These are phyloP conservation scores for Standfussiana lucernea DNA, from an alignment of 2,888 invertebrate species.

Conservation along the genomic window DNA sequence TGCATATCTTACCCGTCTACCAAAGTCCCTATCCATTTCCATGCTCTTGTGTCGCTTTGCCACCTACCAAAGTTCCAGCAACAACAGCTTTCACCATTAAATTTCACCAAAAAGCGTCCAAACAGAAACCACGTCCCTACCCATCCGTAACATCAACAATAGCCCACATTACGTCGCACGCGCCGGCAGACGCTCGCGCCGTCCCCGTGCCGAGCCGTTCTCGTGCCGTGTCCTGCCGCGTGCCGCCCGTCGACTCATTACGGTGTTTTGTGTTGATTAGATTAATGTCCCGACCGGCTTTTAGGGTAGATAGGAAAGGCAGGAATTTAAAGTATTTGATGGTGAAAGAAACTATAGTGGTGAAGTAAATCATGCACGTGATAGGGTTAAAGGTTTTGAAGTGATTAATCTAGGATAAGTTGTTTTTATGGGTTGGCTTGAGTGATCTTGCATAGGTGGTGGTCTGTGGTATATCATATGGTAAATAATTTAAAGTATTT, in stretches of 20 bases:
- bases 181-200: constrained; percentile 73
- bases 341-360: constrained; percentile 1
- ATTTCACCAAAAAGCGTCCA: constrained; percentile 14
- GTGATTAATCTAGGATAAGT: not conserved
- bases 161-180: constrained; percentile 72
- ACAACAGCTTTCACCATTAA: constrained; percentile 2
- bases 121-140: constrained; percentile 44
- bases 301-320: constrained; percentile 56
- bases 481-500: not conserved
- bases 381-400: constrained; percentile 14
- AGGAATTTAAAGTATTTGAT: constrained; percentile 49
- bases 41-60: not conserved
- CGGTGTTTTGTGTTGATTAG: constrained; percentile 83
- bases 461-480: not conserved
- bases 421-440: constrained; percentile 4
- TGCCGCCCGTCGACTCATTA: constrained; percentile 77
- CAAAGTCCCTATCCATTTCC: not conserved
- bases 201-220: not conserved
- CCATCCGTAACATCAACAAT: constrained; percentile 66
- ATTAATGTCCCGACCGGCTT: constrained; percentile 74
- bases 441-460: constrained; percentile 13
- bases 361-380: constrained; percentile 12
- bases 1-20: not conserved
- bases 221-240: constrained; percentile 71
- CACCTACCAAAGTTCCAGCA: not conserved